phyloP scores from a whole-genome alignment of 2,888 invertebrate genomes.

The Eristalis tenax region DNA sequence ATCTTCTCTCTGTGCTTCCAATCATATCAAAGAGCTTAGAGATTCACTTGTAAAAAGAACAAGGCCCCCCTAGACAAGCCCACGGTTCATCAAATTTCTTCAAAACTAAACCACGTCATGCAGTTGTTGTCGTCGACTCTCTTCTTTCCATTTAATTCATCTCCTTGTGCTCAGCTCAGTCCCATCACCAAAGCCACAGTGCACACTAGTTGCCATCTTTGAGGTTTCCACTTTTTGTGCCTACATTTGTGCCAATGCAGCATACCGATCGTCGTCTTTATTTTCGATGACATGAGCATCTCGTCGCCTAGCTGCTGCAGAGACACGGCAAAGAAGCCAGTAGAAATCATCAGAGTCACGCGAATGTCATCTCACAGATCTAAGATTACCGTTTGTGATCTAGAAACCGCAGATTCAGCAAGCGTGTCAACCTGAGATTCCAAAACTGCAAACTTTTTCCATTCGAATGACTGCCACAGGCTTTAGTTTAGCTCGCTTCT shows the following conservation, averaged over 20 bases:
- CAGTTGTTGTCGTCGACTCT: not conserved
- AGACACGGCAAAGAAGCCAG: not conserved
- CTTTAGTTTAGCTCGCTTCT: slow-evolving; percentile 7
- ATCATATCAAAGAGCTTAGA: no score
- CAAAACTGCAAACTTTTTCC: slow-evolving; percentile 63
- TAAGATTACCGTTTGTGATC: slow-evolving; percentile 75
- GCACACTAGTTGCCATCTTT: not conserved
- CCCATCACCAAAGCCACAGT: not conserved
- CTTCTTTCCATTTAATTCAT: not conserved
- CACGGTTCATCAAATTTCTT: not conserved
- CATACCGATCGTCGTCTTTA: not conserved
- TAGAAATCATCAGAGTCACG: slow-evolving; percentile 43
- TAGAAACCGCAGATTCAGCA: slow-evolving; percentile 80
- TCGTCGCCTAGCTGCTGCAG: not conserved
- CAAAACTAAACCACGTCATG: not conserved
- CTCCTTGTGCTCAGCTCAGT: not conserved
- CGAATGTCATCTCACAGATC: slow-evolving; percentile 76
- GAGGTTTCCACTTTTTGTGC: not conserved
- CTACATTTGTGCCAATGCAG: not conserved
- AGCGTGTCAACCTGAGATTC: slow-evolving; percentile 76
- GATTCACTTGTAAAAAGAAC: no score
- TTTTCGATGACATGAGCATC: not conserved
- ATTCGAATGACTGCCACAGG: slow-evolving; percentile 50
- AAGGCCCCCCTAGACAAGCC: no score
- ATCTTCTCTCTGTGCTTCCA: no score